Percentiles rank a stretch among this genome's conserved stretches.
Conservation (phyloP, 2,113 vertebrate genomes). For the Etheostoma spectabile region DNA sequence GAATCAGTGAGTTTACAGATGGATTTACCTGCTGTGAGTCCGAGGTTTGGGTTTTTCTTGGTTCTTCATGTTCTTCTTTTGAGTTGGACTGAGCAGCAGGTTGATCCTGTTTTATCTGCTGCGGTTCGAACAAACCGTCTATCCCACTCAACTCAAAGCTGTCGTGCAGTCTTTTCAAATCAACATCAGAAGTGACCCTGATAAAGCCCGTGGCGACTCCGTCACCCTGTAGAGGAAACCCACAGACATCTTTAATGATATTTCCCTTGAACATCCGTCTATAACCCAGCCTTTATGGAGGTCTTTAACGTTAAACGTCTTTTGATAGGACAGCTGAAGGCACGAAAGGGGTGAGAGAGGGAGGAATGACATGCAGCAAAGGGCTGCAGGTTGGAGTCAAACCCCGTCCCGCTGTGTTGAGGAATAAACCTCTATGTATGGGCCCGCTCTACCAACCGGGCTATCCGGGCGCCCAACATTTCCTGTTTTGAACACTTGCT, state of each 20-base stretch:
- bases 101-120: constrained; percentile 49
- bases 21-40: constrained; percentile 4
- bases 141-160: constrained; percentile 88
- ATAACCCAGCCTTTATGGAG: too few species aligned
- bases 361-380: too few species aligned
- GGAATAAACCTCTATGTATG: too few species aligned
- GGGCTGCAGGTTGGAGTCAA: too few species aligned
- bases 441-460: too few species aligned
- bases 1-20: background rate
- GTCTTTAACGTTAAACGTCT: too few species aligned
- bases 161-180: constrained; percentile 82
- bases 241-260: background rate
- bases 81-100: background rate
- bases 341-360: too few species aligned
- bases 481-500: too few species aligned
- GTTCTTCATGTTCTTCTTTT: background rate
- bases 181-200: constrained; percentile 82
- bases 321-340: too few species aligned
- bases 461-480: too few species aligned
- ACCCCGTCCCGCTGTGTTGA: too few species aligned
- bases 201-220: constrained; percentile 88
- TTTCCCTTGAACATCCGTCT: background rate
- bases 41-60: background rate
- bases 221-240: constrained; percentile 79
- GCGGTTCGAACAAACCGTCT: constrained; percentile 82